phyloP scores from a whole-genome alignment of 2,797 vertebrate species.

The Mustela erminea region DNA sequence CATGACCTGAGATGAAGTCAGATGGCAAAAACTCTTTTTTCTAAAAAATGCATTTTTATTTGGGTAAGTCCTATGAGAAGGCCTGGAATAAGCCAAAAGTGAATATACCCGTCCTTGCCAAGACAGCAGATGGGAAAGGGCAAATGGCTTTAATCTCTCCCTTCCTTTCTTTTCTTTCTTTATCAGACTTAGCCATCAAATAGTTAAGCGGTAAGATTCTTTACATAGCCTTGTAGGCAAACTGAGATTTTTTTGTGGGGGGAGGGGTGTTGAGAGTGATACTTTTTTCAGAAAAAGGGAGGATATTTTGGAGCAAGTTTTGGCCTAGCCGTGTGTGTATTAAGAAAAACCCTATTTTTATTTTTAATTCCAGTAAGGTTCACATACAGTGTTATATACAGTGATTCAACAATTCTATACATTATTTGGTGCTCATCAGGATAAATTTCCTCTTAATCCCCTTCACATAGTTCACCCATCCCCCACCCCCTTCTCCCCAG shows the following conservation, averaged over 20 bases:
- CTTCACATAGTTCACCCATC: too few relatives aligned
- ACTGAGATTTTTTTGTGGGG: neutral
- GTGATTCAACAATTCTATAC: neutral
- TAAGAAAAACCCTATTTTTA: neutral
- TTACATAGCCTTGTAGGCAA: neutral
- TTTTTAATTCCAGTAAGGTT: neutral
- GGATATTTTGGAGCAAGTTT: neutral
- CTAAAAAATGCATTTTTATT: neutral
- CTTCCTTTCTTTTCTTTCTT: neutral
- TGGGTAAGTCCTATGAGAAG: neutral
- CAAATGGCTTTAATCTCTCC: neutral
- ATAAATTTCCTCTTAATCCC: too few relatives aligned
- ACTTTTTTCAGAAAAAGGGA: neutral
- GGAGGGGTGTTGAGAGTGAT: neutral
- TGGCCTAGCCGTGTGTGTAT: neutral
- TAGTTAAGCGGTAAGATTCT: neutral
- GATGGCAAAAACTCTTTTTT: neutral
- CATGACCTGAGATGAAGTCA: too few relatives aligned
- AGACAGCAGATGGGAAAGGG: neutral
- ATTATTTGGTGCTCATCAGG: too few relatives aligned
- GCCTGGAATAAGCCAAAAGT: neutral
- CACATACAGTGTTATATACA: neutral
- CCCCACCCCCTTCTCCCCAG: too few relatives aligned
- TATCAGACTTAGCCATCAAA: neutral
- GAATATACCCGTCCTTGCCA: neutral